phyloP scores from a whole-genome alignment of 2,797 vertebrate species.

The Pseudotriccus pelzelni region DNA sequence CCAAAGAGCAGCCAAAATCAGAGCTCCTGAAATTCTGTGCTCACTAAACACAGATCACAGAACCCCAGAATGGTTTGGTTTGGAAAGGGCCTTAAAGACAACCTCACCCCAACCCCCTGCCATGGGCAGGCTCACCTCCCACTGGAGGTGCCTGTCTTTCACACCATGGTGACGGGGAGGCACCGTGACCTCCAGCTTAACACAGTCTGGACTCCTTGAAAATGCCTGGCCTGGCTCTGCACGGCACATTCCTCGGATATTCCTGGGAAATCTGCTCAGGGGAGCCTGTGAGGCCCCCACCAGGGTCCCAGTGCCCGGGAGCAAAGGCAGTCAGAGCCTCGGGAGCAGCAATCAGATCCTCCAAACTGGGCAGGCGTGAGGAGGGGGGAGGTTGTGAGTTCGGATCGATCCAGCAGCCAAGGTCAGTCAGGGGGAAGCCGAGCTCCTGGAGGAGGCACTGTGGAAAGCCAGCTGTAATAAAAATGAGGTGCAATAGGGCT shows the following conservation, averaged over 20 bases:
- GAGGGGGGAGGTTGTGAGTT: background rate
- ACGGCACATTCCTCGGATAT: accelerated
- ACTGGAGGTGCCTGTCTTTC: accelerated
- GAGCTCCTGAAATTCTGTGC: background rate
- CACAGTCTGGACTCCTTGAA: background rate
- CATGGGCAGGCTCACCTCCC: background rate
- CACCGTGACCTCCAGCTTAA: background rate
- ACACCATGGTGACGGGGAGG: background rate
- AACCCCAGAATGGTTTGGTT: background rate
- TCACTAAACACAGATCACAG: background rate
- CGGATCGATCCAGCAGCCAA: constrained; percentile 4
- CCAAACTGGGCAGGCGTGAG: background rate
- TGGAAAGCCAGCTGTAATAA: background rate
- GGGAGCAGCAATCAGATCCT: background rate
- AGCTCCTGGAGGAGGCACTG: background rate
- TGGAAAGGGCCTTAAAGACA: background rate
- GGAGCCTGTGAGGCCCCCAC: background rate
- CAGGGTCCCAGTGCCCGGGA: accelerated
- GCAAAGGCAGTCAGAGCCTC: background rate
- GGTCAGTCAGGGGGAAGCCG: constrained; percentile 16
- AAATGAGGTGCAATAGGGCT: background rate
- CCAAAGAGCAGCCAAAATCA: background rate
- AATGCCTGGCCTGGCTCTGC: background rate
- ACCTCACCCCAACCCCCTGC: background rate
- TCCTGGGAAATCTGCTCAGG: background rate